Evolutionary conservation across 2,888 invertebrate genomes (phyloP), one percentile per base, ranked within the genome.

Genomic region (Zygothrica quintamaculata): DNA sequence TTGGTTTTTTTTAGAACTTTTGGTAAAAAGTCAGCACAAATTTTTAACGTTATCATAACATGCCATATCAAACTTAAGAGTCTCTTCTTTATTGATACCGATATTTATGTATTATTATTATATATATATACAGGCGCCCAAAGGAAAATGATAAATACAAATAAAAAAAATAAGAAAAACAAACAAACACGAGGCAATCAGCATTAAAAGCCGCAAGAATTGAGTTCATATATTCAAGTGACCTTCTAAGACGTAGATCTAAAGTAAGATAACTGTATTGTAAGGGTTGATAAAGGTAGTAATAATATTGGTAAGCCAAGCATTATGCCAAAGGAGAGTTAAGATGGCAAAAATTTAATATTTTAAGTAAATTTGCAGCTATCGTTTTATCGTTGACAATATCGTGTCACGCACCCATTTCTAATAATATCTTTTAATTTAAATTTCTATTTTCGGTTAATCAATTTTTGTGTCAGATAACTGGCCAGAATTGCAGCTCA

Each of bases 31-130:
- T 29, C 36, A n/a, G 25, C 33, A 9, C n/a, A 5, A 9, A 29
- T 31, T 18, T 12, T 13, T 13, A 0, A 7, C 68, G 12, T 51
- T 68, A 74, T 69, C 61, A 47, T 46, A 34, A 33, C 29, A 1
- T 8, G 46, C 29, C 55, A 34, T 65, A 51, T 53, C 57, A 29
- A 34, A 29, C 12, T 40, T 39, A 44, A 58, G 59, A 46, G 11
- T 51, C 37, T 47, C 37, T 44, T 60, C 40, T 47, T 58, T 18
- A 52, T 40, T 43, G 48, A 60, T 51, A 43, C 34, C 31, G 48
- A 51, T 44, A 56, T 44, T 39, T 48, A 37, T 34, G 11, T 26
- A 43, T 34, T 7, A n/a, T n/a, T n/a, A n/a, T n/a, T 8, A 12
- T 33, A 13, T 11, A 16, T 1, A 11, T 16, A 31, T 33, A 36